A percentile compares a stretch with the other conserved stretches of the same genome.
phyloP scores from a whole-genome alignment of 2,113 vertebrate genomes.

The Oxyruncus cristatus region DNA sequence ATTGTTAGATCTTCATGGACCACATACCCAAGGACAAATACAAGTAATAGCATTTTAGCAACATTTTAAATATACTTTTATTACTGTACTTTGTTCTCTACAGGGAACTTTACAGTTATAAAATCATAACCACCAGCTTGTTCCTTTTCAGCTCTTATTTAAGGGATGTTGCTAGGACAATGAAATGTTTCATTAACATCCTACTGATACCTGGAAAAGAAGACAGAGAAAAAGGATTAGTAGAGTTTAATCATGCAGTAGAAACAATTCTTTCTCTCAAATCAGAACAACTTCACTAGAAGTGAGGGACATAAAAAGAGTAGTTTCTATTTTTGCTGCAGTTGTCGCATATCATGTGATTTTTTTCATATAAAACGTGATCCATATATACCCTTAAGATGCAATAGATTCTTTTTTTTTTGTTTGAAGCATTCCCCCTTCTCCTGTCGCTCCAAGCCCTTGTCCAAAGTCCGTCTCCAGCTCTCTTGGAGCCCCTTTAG shows the following conservation, averaged over 20 bases:
- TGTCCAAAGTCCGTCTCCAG: not conserved
- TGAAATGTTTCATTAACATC: not conserved
- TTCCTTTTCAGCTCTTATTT: not conserved
- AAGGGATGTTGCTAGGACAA: not conserved
- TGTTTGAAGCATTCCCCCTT: not conserved
- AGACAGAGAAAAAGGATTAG: not conserved
- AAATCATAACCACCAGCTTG: not conserved
- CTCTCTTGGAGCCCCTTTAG: not conserved
- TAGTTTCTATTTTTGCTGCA: not conserved
- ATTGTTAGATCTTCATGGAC: not conserved
- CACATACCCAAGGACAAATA: not conserved
- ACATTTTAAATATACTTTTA: not conserved
- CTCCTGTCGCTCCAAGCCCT: not conserved
- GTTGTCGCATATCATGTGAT: fast-evolving
- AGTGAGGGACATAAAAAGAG: not conserved
- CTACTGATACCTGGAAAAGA: not conserved
- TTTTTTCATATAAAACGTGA: not conserved
- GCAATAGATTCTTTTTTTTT: no score
- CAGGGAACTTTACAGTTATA: not conserved
- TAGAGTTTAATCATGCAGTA: not conserved
- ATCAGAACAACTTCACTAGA: not conserved
- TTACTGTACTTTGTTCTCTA: not conserved
- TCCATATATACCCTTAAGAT: not conserved
- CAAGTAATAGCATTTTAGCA: not conserved
- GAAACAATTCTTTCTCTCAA: not conserved